A percentile compares a stretch with the other conserved stretches of the same genome.
Evolutionary conservation across 2,888 invertebrate species (phyloP).

Genomic region (Adela reaumurella): DNA sequence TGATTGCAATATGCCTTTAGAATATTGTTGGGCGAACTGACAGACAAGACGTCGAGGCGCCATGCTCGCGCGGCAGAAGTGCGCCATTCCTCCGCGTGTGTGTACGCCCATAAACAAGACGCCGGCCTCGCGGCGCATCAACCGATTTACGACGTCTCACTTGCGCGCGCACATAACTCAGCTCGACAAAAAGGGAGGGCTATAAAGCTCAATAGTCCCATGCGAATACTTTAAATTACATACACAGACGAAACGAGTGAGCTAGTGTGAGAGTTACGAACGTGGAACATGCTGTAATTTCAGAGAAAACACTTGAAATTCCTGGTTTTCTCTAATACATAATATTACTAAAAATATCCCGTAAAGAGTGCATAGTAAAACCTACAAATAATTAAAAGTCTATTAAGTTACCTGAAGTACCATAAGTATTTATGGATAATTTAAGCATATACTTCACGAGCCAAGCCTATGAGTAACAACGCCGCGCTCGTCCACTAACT

Average conservation of each 20-base stretch:
- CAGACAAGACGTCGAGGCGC: neutral
- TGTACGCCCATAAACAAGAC: conserved; percentile 58
- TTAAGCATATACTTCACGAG: conserved; percentile 25
- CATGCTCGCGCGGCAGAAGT: neutral
- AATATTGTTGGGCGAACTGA: too few relatives aligned
- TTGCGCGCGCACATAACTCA: conserved; percentile 52
- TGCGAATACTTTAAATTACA: conserved; percentile 55
- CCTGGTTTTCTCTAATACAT: too few relatives aligned
- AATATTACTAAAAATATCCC: too few relatives aligned
- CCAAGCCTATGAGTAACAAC: conserved; percentile 24
- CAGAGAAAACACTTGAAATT: conserved; percentile 24
- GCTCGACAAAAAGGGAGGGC: conserved; percentile 54
- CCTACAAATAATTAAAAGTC: too few relatives aligned
- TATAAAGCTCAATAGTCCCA: conserved; percentile 54
- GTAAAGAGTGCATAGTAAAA: too few relatives aligned
- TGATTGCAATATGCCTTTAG: too few relatives aligned
- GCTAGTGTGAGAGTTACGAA: conserved; percentile 42
- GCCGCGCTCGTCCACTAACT: conserved; percentile 33
- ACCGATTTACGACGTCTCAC: conserved; percentile 54
- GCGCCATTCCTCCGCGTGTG: conserved; percentile 11
- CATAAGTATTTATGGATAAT: too few relatives aligned
- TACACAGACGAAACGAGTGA: conserved; percentile 45
- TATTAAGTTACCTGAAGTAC: too few relatives aligned
- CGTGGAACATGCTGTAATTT: conserved; percentile 17
- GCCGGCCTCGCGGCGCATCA: conserved; percentile 32